Evolutionary conservation across 2,888 invertebrate species (phyloP).

Genomic region (Tetrapedia diversipes): DNA sequence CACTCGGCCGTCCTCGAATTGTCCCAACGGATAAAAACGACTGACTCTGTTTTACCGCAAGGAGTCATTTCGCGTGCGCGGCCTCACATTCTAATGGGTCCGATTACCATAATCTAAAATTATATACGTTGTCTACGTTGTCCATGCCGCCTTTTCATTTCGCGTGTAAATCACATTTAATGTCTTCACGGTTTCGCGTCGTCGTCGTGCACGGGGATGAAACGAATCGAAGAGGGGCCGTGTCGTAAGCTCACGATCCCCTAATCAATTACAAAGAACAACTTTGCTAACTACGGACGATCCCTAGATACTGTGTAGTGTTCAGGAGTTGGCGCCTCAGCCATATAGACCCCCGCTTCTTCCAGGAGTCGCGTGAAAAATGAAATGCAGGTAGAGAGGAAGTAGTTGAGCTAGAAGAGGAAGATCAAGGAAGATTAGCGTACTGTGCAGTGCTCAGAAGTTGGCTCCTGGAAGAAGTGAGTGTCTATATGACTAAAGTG

Average conservation of each 20-base stretch:
- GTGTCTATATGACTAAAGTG: no score
- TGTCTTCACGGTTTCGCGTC: slow-evolving; percentile 46
- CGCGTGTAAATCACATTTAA: slow-evolving; percentile 62
- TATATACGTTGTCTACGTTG: slow-evolving; percentile 45
- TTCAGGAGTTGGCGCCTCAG: no score
- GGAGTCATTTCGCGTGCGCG: slow-evolving; percentile 18
- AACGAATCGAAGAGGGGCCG: slow-evolving; percentile 50
- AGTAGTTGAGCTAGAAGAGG: no score
- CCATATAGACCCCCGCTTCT: no score
- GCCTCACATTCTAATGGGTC: slow-evolving; percentile 48
- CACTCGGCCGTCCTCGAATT: not conserved
- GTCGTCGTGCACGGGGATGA: slow-evolving; percentile 13
- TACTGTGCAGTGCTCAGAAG: no score
- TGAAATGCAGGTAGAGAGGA: no score
- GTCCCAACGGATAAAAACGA: not conserved
- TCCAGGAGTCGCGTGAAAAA: no score
- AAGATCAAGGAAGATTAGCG: no score
- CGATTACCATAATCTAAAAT: slow-evolving; percentile 65
- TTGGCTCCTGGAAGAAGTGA: no score
- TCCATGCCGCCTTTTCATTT: slow-evolving; percentile 59
- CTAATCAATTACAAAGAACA: slow-evolving; percentile 60
- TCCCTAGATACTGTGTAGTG: no score
- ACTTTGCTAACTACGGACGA: slow-evolving; percentile 46
- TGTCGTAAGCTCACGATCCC: slow-evolving; percentile 68
- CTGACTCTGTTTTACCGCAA: not conserved